These are phyloP conservation scores for Achatina immaculata DNA, from an alignment of 1,140 invertebrate species.

Conservation along the genomic window DNA sequence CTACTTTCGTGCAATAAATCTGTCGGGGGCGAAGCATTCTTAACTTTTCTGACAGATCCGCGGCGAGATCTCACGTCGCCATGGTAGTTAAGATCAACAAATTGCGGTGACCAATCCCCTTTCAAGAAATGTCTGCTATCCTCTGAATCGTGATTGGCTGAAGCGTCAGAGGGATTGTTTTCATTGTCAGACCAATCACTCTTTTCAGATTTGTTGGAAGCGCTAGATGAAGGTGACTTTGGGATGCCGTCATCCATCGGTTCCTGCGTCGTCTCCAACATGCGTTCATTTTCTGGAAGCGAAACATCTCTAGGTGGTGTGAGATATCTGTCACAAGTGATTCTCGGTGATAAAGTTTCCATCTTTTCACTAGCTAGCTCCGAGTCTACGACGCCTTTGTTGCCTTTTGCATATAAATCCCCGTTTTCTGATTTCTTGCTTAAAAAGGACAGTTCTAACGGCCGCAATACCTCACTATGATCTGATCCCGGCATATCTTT, in stretches of 20 bases:
- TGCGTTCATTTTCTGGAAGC: neutral
- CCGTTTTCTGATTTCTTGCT: too few species aligned
- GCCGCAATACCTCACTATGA: too few species aligned
- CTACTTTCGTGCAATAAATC: neutral
- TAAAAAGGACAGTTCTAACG: too few species aligned
- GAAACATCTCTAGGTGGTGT: neutral
- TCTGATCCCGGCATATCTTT: too few species aligned
- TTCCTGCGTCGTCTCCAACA: too few species aligned
- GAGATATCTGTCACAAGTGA: neutral
- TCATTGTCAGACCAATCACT: conserved; percentile 21
- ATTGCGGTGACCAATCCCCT: conserved; percentile 24
- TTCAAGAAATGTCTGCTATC: neutral
- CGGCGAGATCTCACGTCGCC: neutral
- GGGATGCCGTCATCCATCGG: neutral
- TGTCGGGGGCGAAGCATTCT: neutral
- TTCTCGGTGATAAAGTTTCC: neutral
- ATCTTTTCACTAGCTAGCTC: neutral
- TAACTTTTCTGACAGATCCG: neutral
- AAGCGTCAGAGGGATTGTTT: too few species aligned
- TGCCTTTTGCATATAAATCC: too few species aligned
- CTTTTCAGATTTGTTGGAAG: conserved; percentile 17
- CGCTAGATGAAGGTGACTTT: neutral
- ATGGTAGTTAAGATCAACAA: neutral
- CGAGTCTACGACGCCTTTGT: too few species aligned
- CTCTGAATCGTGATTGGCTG: neutral